phyloP scores from a whole-genome alignment of 2,888 invertebrate genomes.

The Xestia xanthographa region DNA sequence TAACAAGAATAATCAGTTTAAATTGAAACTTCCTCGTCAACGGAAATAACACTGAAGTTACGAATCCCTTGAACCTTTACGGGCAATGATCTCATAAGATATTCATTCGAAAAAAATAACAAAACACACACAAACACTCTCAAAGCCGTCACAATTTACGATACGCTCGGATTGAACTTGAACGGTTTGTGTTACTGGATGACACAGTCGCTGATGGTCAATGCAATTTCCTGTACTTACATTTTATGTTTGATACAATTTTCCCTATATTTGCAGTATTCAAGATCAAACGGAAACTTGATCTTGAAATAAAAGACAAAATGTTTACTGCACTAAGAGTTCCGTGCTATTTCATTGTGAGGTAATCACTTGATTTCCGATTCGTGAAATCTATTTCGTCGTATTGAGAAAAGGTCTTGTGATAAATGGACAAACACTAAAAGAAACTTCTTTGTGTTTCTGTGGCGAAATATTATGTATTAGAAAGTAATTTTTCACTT shows the following conservation, averaged over 20 bases:
- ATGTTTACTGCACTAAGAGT: not conserved
- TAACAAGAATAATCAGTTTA: slow-evolving; percentile 29
- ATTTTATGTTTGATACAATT: slow-evolving; percentile 42
- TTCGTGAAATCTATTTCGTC: not conserved
- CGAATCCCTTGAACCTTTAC: slow-evolving; percentile 61
- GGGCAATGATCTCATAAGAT: slow-evolving; percentile 63
- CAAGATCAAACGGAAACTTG: slow-evolving; percentile 34
- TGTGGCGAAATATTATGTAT: not conserved
- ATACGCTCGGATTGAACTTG: slow-evolving; percentile 39
- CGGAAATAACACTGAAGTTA: slow-evolving; percentile 60
- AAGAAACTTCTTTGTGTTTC: not conserved
- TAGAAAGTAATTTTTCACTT: too few species aligned
- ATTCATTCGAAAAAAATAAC: slow-evolving; percentile 46
- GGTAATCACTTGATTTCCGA: not conserved
- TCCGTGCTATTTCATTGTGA: not conserved
- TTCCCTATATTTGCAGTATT: slow-evolving; percentile 26
- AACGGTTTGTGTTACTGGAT: slow-evolving; percentile 46
- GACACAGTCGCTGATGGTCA: slow-evolving; percentile 25
- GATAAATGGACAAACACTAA: not conserved
- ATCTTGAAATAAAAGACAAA: slow-evolving; percentile 21
- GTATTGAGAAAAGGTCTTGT: not conserved
- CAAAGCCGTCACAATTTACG: slow-evolving; percentile 42
- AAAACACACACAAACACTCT: slow-evolving; percentile 10
- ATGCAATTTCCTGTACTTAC: slow-evolving; percentile 49
- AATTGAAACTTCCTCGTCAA: slow-evolving; percentile 63